A percentile compares a stretch with the other conserved stretches of the same genome.
Evolutionary conservation across 2,113 vertebrate species (phyloP).

Genomic region (Mirounga angustirostris): DNA sequence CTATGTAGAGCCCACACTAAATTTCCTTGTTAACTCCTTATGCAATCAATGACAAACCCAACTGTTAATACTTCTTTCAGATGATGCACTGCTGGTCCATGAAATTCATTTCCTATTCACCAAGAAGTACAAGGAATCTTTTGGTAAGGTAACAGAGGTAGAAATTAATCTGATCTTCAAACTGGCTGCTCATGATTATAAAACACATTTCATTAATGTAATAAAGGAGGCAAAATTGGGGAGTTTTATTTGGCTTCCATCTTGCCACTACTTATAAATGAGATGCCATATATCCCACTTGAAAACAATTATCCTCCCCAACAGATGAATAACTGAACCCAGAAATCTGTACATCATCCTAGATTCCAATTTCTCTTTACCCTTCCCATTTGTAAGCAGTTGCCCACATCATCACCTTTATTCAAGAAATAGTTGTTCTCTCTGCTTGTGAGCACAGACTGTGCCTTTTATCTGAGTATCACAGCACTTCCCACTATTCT

Average conservation of each 20-base stretch:
- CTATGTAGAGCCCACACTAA: background rate
- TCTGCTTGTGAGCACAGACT: background rate
- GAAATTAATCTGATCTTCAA: conserved; percentile 24
- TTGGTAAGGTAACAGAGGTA: background rate
- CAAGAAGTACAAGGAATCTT: too few relatives aligned
- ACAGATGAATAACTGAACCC: background rate
- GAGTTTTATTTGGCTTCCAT: background rate
- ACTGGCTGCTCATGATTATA: background rate
- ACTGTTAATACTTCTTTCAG: background rate
- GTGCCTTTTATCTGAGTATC: background rate
- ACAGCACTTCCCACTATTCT: background rate
- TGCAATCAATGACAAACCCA: background rate
- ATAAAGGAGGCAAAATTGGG: background rate
- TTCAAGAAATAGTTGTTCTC: background rate
- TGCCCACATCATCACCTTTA: background rate
- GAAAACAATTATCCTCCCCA: background rate
- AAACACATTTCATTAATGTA: background rate
- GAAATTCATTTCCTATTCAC: conserved; percentile 14
- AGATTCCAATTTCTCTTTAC: background rate
- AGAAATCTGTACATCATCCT: background rate
- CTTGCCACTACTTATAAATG: background rate
- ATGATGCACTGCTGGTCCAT: background rate
- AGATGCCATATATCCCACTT: background rate
- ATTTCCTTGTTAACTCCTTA: background rate
- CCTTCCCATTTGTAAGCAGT: too few relatives aligned